A percentile compares a stretch with the other conserved stretches of the same genome.
phyloP scores from a whole-genome alignment of 2,113 vertebrate species.

The Syngnathus scovelli region DNA sequence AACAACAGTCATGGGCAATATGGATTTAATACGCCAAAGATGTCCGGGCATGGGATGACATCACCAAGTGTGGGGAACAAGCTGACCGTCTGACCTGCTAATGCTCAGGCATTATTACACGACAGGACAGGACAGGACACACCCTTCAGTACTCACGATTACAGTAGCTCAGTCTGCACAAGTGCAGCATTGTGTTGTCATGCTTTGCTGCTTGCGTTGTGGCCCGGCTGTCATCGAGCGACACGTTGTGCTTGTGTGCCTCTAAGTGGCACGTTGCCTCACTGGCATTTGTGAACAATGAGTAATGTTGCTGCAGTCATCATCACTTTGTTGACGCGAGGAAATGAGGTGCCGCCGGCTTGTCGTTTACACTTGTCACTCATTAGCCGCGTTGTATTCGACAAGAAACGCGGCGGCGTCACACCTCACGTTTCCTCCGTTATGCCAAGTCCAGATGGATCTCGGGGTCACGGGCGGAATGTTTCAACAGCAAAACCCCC shows the following conservation, averaged over 20 bases:
- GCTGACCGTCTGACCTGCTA: no score
- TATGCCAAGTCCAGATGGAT: conserved; percentile 39
- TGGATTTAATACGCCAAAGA: no score
- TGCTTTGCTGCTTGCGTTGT: neutral
- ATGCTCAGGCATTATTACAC: no score
- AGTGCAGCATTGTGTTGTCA: neutral
- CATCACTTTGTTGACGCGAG: conserved; percentile 46
- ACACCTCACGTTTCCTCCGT: conserved; percentile 32
- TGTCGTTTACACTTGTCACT: conserved; percentile 21
- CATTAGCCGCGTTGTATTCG: conserved; percentile 22
- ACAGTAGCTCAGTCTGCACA: neutral
- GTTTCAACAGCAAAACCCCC: neutral
- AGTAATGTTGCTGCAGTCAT: conserved; percentile 24
- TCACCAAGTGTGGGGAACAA: neutral
- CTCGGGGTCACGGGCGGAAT: conserved; percentile 35
- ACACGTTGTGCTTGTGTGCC: conserved; percentile 11
- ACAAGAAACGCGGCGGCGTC: conserved; percentile 22
- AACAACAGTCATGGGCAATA: neutral
- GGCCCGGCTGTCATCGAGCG: neutral
- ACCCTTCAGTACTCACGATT: no score
- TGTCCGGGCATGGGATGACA: no score
- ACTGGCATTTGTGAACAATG: conserved; percentile 18
- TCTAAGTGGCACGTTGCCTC: neutral
- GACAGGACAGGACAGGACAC: no score
- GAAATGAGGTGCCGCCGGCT: conserved; percentile 39